Evolutionary conservation across 2,797 vertebrate species (phyloP).

Genomic region (Chelmon rostratus): DNA sequence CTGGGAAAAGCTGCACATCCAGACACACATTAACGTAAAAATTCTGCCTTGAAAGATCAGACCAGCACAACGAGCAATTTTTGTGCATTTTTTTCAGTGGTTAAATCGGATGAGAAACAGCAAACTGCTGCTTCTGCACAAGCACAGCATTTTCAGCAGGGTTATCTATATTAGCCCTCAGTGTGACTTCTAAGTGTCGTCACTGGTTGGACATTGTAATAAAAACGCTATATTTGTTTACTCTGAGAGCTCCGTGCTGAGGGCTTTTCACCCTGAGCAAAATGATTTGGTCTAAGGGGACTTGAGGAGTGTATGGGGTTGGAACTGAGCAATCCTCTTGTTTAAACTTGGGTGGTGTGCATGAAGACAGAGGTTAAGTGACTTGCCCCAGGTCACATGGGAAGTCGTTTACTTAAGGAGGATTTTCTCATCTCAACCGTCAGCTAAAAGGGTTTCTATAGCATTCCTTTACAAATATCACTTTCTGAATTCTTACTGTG

Average conservation of each 20-base stretch:
- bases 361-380: slow-evolving; percentile 87
- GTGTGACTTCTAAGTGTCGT: not conserved
- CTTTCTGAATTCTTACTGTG: slow-evolving; percentile 5
- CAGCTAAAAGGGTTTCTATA: slow-evolving; percentile 46
- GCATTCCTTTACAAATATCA: slow-evolving; percentile 28
- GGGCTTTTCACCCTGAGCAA: slow-evolving; percentile 77
- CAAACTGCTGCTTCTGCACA: not conserved
- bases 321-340: slow-evolving; percentile 80
- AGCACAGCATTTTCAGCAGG: not conserved
- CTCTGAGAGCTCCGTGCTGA: slow-evolving; percentile 55
- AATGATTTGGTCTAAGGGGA: slow-evolving; percentile 78
- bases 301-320: slow-evolving; percentile 74
- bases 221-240: slow-evolving; percentile 63
- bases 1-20: not conserved
- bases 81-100: not conserved
- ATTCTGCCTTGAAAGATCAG: not conserved
- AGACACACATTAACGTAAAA: not conserved
- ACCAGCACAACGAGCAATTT: not conserved
- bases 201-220: slow-evolving; percentile 25
- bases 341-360: slow-evolving; percentile 81
- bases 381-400: slow-evolving; percentile 85
- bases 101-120: not conserved
- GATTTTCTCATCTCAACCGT: slow-evolving; percentile 83
- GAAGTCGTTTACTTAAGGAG: slow-evolving; percentile 84
- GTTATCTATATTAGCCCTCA: not conserved